Evolutionary conservation across 2,888 invertebrate species (phyloP).

Genomic region (Agonopterix heracliana): DNA sequence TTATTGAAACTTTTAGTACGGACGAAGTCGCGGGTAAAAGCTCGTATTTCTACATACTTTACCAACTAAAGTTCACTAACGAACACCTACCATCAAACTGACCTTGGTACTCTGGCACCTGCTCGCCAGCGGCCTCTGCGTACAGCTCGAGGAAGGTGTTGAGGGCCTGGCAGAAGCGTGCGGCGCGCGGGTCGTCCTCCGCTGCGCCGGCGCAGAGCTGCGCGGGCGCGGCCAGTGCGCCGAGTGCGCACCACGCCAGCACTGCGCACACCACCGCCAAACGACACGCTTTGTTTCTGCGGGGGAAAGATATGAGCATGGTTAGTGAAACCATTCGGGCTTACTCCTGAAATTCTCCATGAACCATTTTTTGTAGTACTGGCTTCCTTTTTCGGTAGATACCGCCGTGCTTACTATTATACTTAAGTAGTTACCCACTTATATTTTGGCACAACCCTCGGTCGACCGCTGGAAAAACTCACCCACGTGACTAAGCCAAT

Average conservation of each 20-base stretch:
- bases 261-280: conserved; percentile 43
- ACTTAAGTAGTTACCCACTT: no score
- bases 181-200: conserved; percentile 78
- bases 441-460: no score
- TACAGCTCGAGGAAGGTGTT: conserved; percentile 79
- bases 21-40: no score
- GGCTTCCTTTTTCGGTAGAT: no score
- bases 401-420: no score
- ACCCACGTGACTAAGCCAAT: no score
- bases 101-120: conserved; percentile 74
- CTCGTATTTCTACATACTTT: no score
- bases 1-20: no score
- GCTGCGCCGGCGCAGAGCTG: conserved; percentile 77
- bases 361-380: no score
- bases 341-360: neutral
- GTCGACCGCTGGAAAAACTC: no score
- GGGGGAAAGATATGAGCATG: conserved; percentile 2
- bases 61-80: no score
- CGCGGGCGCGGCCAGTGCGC: conserved; percentile 51
- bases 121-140: conserved; percentile 77
- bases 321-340: neutral
- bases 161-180: conserved; percentile 80
- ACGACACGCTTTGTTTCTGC: conserved; percentile 48
- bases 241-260: conserved; percentile 40
- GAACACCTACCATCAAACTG: neutral